Base-by-base conservation (phyloP, 2,797 vertebrate genomes). In the Acanthurus leucopareius region DNA sequence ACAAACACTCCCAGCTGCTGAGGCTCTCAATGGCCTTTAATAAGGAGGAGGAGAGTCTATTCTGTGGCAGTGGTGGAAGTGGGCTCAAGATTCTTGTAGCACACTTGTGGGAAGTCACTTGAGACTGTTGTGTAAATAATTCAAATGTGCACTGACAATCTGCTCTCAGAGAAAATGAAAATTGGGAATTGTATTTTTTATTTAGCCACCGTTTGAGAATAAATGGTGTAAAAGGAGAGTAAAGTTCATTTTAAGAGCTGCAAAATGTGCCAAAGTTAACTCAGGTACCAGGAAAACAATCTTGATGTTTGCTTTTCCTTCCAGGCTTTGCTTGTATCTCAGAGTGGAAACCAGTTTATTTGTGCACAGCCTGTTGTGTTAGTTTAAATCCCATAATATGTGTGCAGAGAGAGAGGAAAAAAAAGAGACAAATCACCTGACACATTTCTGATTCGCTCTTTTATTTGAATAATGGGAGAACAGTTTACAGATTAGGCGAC, bases 1-100 rank as follows among this genome's bases (percentile, higher is more conserved):
- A 92, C 88, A 93, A 94, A 92, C 91, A 91, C 85, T 93, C 86
- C 90, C 91, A 93, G 90, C 89, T 92, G 91, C 90, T 68, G 59
- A 85, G 69, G 56, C 68, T 75, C 88, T 92, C 90, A 93, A 92
- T 90, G 76, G 88, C 32, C 77, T 78, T 65, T 57, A 75, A 88
- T 71, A 22, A 82, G 87, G 76, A 73, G 91, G 90, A 90, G 89
- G 86, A 83, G 87, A 80, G 69, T 64, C 84, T 73, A 63, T 86
- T 92, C 79, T 84, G 38, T 10, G 2, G 73, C 62, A 48, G 66
- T 56, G 17, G 75, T 44, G 20, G 1, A 62, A 77, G 80, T 4
- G 72, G 56, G 51, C 87, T 75, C 68, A 32, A 53, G 57, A 66
- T 77, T 71, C 81, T 84, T 81, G 68, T 82, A 22, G 60, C 10